Evolutionary conservation across 2,888 invertebrate species (phyloP).

Genomic region (Scaeva pyrastri): DNA sequence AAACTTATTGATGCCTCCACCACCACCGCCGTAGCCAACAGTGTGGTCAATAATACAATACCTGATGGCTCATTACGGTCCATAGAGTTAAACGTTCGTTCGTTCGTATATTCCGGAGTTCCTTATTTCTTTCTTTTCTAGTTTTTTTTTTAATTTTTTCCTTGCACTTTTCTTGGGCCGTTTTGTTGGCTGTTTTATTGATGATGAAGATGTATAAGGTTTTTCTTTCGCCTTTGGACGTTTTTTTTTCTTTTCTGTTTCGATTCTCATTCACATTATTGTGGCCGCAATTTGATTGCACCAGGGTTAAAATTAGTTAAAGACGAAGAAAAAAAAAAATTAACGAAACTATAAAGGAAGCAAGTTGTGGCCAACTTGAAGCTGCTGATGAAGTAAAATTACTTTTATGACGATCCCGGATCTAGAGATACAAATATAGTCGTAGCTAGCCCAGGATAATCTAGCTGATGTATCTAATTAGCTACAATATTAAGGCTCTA

Average conservation of each 20-base stretch:
- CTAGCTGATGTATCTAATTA: neutral
- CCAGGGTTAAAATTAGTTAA: neutral
- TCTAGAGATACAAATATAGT: neutral
- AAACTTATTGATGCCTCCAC: slow-evolving; percentile 48
- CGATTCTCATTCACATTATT: slow-evolving; percentile 2
- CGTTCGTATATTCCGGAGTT: neutral
- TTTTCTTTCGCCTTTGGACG: neutral
- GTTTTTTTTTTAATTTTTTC: neutral
- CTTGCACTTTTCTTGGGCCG: neutral
- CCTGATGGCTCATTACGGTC: slow-evolving; percentile 61
- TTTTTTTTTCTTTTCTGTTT: neutral
- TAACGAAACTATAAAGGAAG: neutral
- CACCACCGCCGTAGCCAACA: too few species aligned
- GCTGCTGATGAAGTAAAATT: neutral
- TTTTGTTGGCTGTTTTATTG: neutral
- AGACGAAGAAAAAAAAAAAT: neutral
- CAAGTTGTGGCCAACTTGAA: neutral
- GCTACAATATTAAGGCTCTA: neutral
- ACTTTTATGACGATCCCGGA: neutral
- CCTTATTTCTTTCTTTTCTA: too few species aligned
- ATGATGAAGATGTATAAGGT: slow-evolving; percentile 1
- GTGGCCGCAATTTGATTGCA: slow-evolving; percentile 5
- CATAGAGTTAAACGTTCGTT: slow-evolving; percentile 58
- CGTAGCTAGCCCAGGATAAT: too few species aligned
- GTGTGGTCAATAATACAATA: slow-evolving; percentile 22